Evolutionary conservation across 2,888 invertebrate species (phyloP), one percentile per base, ranked within the genome.

Genomic region (Clitarchus hookeri): DNA sequence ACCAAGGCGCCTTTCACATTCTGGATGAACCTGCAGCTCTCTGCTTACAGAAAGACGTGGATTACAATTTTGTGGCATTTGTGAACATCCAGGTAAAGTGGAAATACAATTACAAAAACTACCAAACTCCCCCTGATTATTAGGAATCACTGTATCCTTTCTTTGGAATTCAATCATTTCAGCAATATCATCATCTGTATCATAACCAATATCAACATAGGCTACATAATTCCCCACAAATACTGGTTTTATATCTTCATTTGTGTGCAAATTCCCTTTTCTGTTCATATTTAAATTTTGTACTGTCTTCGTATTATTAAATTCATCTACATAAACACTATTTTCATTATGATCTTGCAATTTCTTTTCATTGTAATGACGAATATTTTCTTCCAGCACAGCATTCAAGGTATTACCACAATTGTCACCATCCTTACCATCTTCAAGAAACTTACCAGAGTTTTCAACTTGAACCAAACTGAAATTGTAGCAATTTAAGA

Each of bases 111-210:
- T 48, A 16, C 1, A 48, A 13, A 48, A 13, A 48, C 8, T 65
- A 16, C 65, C 65, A 65, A n/a, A 8, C 8, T 11, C 65, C 19
- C 16, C n/a, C 16, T 6, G 23, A 23, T n/a, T 23, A n/a, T 23
- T n/a, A 65, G 19, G 8, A 65, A 16, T 8, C 6, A 19, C 8
- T 2, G 65, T 65, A 23, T 65, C n/a, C n/a, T 65, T 65, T 23
- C 65, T 65, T 19, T 65, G 65, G 16, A n/a, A 65, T 65, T 65
- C 65, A 65, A 65, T n/a, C 65, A 65, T 65, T 65, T 65, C 65
- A 65, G 65, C 65, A 65, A 65, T 65, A 23, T 65, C 65, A 65
- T 65, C 65, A 65, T 65, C 65, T 16, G 65, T 65, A 65, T 65
- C 65, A 65, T 65, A 65, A 16, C 65, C 65, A 65, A 65, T 65